phyloP scores from a whole-genome alignment of 2,797 vertebrate species.

The Numenius phaeopus region DNA sequence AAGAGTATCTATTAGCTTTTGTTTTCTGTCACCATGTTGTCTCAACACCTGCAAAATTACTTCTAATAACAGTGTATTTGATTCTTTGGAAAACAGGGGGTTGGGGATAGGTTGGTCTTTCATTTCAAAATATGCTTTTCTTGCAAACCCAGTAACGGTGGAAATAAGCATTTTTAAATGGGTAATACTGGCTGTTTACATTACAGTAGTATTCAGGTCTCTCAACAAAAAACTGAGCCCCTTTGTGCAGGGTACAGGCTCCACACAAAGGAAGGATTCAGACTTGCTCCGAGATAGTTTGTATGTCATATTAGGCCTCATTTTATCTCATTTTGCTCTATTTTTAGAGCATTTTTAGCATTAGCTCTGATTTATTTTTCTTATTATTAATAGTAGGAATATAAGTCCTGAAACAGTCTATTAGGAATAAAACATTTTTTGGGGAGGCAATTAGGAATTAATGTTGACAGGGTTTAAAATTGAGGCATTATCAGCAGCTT shows the following conservation, averaged over 20 bases:
- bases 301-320: neutral
- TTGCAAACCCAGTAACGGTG: neutral
- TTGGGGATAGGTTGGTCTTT: neutral
- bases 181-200: neutral
- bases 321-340: neutral
- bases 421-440: neutral
- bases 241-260: neutral
- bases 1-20: constrained; percentile 30
- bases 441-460: constrained; percentile 31
- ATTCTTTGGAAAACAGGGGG: neutral
- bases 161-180: neutral
- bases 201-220: neutral
- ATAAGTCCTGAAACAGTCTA: neutral
- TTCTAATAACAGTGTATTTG: constrained; percentile 24
- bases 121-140: neutral
- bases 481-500: neutral
- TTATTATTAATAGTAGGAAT: neutral
- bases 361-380: neutral
- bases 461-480: constrained; percentile 1
- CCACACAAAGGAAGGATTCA: neutral
- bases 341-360: neutral
- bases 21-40: constrained; percentile 28
- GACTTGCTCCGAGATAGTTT: neutral
- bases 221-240: neutral
- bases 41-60: constrained; percentile 32